Conservation (phyloP, 1,140 invertebrate genomes). For the Ceratosolen fusciceps region DNA sequence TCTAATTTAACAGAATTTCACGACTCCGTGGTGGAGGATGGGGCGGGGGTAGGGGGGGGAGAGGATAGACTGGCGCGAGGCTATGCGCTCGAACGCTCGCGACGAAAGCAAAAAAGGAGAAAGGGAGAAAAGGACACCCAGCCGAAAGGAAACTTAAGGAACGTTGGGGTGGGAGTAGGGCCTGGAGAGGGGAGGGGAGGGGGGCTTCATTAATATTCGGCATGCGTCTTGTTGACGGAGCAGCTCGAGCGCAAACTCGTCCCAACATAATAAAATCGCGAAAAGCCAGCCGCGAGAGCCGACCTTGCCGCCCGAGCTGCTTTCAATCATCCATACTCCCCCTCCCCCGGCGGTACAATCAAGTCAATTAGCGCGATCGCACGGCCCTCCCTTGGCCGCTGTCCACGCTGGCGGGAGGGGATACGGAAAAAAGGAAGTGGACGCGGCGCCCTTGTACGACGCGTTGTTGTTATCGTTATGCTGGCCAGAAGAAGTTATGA, state of each 20-base stretch:
- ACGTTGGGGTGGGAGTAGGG: too few species aligned
- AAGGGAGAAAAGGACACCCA: neutral
- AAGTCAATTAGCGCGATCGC: constrained; percentile 45
- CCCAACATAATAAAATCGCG: constrained; percentile 28
- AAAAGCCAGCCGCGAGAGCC: neutral
- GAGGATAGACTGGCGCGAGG: constrained; percentile 1
- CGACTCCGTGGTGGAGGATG: neutral
- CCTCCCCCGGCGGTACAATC: neutral
- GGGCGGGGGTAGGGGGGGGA: neutral
- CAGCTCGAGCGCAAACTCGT: constrained; percentile 28
- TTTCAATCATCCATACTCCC: constrained; percentile 42
- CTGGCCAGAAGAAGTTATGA: neutral
- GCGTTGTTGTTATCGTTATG: neutral
- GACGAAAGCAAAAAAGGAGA: neutral
- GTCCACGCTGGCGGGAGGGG: too few species aligned
- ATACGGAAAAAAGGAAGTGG: too few species aligned
- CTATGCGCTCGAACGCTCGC: neutral
- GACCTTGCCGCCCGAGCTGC: constrained; percentile 33
- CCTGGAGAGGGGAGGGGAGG: too few species aligned
- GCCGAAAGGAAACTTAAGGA: constrained; percentile 7
- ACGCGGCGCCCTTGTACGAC: too few species aligned
- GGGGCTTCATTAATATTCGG: constrained; percentile 36
- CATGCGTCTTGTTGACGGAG: neutral
- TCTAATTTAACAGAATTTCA: constrained; percentile 14
- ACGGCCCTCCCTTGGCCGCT: neutral